Evolutionary conservation across 1,140 invertebrate species (phyloP).

Genomic region (Ceratina australensis): DNA sequence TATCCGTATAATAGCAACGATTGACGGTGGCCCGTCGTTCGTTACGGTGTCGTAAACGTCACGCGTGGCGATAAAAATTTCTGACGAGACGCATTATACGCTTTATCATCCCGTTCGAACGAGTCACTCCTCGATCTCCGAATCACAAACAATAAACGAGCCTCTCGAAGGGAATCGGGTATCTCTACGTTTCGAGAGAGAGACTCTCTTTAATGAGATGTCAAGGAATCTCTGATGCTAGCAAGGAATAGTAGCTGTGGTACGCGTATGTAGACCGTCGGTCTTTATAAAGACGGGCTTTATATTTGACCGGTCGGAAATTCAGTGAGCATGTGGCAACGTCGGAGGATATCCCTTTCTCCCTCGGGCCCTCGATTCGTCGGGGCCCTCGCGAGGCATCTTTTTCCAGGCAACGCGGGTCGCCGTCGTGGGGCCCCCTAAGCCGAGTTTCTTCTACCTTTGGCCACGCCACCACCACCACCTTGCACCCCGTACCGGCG

Average conservation of each 20-base stretch:
- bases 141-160: not conserved
- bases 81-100: constrained; percentile 4
- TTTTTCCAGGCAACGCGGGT: constrained; percentile 49
- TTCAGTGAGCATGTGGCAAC: constrained; percentile 73
- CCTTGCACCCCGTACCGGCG: constrained; percentile 64
- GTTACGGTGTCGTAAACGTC: constrained; percentile 41
- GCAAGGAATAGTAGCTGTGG: constrained; percentile 51
- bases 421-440: constrained; percentile 36
- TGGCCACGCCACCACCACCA: constrained; percentile 67
- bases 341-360: constrained; percentile 57
- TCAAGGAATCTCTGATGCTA: constrained; percentile 66
- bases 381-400: constrained; percentile 47
- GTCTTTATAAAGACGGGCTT: constrained; percentile 65
- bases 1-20: constrained; percentile 13
- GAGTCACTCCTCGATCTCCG: constrained; percentile 5
- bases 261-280: constrained; percentile 14
- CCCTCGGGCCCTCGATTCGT: constrained; percentile 50
- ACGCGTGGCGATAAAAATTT: constrained; percentile 27
- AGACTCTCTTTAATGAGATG: constrained; percentile 64
- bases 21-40: constrained; percentile 15
- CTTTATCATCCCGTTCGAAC: not conserved
- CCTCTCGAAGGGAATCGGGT: constrained; percentile 2
- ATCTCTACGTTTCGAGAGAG: constrained; percentile 14
- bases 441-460: constrained; percentile 67
- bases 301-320: constrained; percentile 69